Evolutionary conservation across 2,113 vertebrate species (phyloP).

Genomic region (Gracilinanus agilis): DNA sequence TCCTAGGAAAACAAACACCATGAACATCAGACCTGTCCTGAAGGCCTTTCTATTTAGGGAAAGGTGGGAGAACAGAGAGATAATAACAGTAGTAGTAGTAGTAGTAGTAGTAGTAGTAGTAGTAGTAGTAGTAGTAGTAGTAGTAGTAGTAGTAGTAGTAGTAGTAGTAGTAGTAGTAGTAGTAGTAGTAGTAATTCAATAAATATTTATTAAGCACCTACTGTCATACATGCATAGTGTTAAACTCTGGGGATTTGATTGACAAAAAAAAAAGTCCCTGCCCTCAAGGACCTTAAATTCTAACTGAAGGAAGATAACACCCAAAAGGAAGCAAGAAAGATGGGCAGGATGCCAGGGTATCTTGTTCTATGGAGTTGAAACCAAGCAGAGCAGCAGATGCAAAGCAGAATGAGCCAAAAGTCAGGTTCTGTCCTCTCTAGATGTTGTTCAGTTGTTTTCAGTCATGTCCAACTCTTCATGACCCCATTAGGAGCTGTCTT

Average conservation of each 20-base stretch:
- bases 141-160: neutral
- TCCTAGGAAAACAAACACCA: neutral
- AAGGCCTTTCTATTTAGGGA: neutral
- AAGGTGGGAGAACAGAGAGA: neutral
- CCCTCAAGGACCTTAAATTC: neutral
- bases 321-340: neutral
- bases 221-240: neutral
- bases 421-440: neutral
- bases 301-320: neutral
- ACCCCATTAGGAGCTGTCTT: neutral
- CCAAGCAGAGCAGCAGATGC: neutral
- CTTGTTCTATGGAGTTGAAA: neutral
- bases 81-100: neutral
- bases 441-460: neutral
- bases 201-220: neutral
- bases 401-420: neutral
- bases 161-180: neutral
- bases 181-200: neutral
- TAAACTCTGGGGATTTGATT: neutral
- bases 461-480: neutral
- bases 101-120: neutral
- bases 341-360: neutral
- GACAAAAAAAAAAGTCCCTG: neutral
- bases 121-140: neutral
- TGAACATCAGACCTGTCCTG: neutral